A percentile compares a stretch with the other conserved stretches of the same genome.
These are phyloP conservation scores for Diachasma alloeum DNA, from an alignment of 1,140 invertebrate genomes.

Conservation along the genomic window DNA sequence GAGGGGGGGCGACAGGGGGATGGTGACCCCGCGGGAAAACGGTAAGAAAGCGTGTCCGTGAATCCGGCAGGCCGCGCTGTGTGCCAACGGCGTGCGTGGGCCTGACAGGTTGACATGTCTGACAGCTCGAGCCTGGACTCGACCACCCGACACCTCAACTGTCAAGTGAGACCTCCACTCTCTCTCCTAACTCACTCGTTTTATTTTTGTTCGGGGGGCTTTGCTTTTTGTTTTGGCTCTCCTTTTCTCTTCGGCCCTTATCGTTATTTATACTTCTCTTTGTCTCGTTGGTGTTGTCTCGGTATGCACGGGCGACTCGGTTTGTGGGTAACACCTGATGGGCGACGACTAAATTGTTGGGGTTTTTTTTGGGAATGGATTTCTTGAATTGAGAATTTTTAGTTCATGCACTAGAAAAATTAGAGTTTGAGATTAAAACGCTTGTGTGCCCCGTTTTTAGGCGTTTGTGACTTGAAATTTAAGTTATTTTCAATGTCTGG, in stretches of 20 bases:
- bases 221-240: not conserved
- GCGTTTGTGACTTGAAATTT: no score
- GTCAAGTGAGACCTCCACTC: constrained; percentile 45
- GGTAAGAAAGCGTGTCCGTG: constrained; percentile 13
- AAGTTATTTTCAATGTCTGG: no score
- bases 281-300: not conserved
- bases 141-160: constrained; percentile 62
- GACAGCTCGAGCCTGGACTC: constrained; percentile 49
- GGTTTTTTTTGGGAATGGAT: no score
- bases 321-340: not conserved
- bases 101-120: constrained; percentile 61
- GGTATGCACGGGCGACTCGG: not conserved
- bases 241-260: not conserved
- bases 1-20: not conserved
- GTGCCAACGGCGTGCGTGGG: constrained; percentile 60
- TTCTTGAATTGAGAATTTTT: no score
- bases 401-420: no score
- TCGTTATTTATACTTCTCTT: not conserved
- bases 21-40: not conserved
- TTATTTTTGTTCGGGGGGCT: not conserved
- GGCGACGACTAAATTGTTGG: not conserved
- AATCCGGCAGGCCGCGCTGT: constrained; percentile 25
- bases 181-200: constrained; percentile 2
- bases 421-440: no score
- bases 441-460: no score